These are phyloP conservation scores for Loris lydekkerianus DNA, from an alignment of 2,797 vertebrate genomes.

Conservation along the genomic window DNA sequence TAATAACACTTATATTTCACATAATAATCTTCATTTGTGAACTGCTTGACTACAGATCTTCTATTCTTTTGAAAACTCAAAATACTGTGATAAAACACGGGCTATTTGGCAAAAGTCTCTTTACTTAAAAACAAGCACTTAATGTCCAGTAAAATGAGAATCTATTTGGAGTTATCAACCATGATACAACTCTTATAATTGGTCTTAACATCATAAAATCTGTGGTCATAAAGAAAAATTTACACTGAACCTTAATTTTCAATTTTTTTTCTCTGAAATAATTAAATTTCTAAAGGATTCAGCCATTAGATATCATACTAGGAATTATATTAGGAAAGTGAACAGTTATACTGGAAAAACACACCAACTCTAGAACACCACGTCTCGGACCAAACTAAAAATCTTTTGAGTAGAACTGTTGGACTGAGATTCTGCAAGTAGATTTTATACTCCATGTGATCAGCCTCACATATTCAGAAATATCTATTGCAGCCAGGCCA, in stretches of 20 bases:
- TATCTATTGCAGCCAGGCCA: neutral
- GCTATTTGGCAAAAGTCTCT: neutral
- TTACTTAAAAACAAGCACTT: neutral
- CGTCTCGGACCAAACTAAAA: neutral
- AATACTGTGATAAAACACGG: neutral
- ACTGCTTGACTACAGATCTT: neutral
- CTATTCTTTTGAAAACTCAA: neutral
- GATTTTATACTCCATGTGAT: neutral
- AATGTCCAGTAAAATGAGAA: neutral
- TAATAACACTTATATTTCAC: neutral
- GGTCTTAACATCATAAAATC: neutral
- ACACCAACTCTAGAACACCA: neutral
- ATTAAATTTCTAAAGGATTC: neutral
- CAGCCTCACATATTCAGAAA: neutral
- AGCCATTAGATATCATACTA: neutral
- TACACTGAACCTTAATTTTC: neutral
- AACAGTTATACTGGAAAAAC: neutral
- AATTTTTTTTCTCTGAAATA: neutral
- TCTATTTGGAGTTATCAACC: neutral
- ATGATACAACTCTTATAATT: neutral
- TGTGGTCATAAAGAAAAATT: neutral
- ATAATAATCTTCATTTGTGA: neutral
- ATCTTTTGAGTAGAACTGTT: neutral
- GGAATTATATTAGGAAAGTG: neutral
- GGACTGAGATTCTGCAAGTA: neutral